phyloP scores from a whole-genome alignment of 2,113 vertebrate species.

The Syngnathus floridae region DNA sequence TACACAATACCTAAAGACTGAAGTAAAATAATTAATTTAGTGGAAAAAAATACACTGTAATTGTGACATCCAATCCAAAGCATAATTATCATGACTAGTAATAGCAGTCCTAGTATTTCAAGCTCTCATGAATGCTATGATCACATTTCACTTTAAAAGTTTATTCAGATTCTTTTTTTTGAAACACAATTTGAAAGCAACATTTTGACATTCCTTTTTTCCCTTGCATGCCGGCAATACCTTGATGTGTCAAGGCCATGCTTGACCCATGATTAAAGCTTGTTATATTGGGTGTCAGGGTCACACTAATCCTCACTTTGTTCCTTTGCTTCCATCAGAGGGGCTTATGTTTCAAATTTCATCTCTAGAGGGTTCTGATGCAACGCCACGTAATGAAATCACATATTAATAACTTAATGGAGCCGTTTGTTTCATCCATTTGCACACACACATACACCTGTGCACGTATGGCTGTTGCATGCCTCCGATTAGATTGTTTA shows the following conservation, averaged over 20 bases:
- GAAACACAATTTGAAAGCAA: neutral
- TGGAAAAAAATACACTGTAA: neutral
- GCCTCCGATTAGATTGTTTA: neutral
- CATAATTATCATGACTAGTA: neutral
- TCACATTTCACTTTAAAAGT: neutral
- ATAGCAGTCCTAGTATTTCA: neutral
- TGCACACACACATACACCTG: neutral
- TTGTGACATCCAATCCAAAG: neutral
- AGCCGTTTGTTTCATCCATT: slow-evolving; percentile 1
- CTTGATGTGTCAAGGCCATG: neutral
- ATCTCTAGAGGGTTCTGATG: neutral
- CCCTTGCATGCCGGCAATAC: neutral
- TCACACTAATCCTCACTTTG: slow-evolving; percentile 6
- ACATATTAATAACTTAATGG: slow-evolving; percentile 2
- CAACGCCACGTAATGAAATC: neutral
- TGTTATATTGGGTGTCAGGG: slow-evolving; percentile 5
- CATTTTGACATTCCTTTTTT: neutral
- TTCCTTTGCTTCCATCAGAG: neutral
- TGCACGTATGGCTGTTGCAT: neutral
- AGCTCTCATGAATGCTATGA: neutral
- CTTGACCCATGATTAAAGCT: slow-evolving; percentile 7
- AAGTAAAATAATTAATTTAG: neutral
- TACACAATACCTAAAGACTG: neutral
- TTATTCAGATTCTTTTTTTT: neutral
- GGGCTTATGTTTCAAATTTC: slow-evolving; percentile 2